Conservation (phyloP, 2,797 vertebrate genomes). For the Sus cebifrons region DNA sequence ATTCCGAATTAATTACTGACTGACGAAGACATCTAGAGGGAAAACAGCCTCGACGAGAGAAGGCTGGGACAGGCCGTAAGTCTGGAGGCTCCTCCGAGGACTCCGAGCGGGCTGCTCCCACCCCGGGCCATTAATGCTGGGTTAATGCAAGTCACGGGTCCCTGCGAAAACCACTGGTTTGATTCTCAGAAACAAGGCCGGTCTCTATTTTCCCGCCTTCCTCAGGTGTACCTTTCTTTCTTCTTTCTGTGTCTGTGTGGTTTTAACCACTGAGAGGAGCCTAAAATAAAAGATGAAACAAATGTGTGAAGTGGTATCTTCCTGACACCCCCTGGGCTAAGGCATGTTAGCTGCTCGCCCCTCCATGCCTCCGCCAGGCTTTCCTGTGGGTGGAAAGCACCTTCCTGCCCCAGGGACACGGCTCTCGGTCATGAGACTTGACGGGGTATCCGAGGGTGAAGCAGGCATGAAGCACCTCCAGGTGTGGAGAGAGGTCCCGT, state of each 20-base stretch:
- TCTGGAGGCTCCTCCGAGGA: not conserved
- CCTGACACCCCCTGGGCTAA: not conserved
- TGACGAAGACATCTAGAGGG: conserved; percentile 78
- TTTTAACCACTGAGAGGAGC: not conserved
- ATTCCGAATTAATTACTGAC: conserved; percentile 85
- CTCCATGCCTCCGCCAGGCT: not conserved
- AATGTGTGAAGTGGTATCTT: not conserved
- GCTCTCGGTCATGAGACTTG: not conserved
- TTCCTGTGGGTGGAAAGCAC: not conserved
- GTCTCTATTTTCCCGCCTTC: not conserved
- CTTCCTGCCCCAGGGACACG: not conserved
- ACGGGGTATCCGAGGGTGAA: not conserved
- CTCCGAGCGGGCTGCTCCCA: not conserved
- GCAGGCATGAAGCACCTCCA: not conserved
- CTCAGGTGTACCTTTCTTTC: not conserved
- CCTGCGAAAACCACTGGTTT: not conserved
- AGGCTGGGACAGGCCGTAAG: conserved; percentile 64
- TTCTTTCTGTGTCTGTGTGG: not conserved
- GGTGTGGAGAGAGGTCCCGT: not conserved
- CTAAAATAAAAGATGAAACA: not conserved
- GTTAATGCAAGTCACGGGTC: not conserved
- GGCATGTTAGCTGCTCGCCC: not conserved
- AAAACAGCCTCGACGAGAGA: conserved; percentile 69
- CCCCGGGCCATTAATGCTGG: not conserved
- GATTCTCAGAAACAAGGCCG: not conserved